phyloP scores from a whole-genome alignment of 2,888 invertebrate species.

The Athalia circularis region DNA sequence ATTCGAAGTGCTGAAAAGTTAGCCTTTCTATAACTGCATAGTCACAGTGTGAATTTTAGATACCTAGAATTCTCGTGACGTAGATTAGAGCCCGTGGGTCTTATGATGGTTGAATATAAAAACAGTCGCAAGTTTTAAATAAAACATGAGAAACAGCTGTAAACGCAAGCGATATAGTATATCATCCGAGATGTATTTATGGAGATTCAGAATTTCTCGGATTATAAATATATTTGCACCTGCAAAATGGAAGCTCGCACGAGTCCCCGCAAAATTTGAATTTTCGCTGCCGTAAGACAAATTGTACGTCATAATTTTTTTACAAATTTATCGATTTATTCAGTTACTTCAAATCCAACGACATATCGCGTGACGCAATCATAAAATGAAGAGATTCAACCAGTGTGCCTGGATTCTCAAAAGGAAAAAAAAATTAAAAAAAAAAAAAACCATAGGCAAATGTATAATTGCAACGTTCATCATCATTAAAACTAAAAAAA shows the following conservation, averaged over 20 bases:
- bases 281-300: neutral
- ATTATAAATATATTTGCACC: too few species aligned
- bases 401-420: too few species aligned
- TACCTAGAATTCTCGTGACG: constrained; percentile 15
- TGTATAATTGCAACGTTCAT: too few species aligned
- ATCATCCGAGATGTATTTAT: neutral
- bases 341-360: neutral
- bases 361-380: neutral
- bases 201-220: neutral
- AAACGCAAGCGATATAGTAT: neutral
- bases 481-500: too few species aligned
- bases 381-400: too few species aligned
- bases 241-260: too few species aligned
- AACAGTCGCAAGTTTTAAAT: constrained; percentile 13
- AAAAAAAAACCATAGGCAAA: too few species aligned
- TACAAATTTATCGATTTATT: constrained; percentile 5
- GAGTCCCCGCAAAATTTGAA: neutral
- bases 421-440: too few species aligned
- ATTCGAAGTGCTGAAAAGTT: neutral
- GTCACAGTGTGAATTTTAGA: constrained; percentile 21
- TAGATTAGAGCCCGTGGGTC: constrained; percentile 12
- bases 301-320: neutral
- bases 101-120: constrained; percentile 8
- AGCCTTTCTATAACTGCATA: constrained; percentile 1
- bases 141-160: constrained; percentile 3